phyloP scores from a whole-genome alignment of 2,888 invertebrate species.

The Heliconius charithonia region DNA sequence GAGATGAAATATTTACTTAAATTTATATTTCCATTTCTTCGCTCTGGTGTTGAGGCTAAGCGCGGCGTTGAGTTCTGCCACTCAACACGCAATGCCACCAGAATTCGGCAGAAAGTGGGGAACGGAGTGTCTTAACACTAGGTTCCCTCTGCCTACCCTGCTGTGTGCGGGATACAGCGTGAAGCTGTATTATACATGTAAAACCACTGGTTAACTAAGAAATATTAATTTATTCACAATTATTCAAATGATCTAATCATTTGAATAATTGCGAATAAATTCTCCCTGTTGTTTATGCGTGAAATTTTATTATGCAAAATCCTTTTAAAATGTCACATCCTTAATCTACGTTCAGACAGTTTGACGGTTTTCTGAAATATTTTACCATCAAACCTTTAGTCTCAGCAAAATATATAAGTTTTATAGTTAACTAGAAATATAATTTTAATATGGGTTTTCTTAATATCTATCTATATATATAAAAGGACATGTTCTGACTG shows the following conservation, averaged over 20 bases:
- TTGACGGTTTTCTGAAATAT: not conserved
- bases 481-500: too few species aligned
- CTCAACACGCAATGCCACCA: too few species aligned
- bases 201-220: conserved; percentile 29
- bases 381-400: not conserved
- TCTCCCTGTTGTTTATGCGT: conserved; percentile 32
- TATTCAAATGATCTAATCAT: conserved; percentile 38
- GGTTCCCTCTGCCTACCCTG: too few species aligned
- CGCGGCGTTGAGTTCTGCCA: too few species aligned
- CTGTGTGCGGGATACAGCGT: not conserved
- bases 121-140: too few species aligned
- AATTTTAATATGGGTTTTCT: not conserved
- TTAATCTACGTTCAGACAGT: conserved; percentile 18
- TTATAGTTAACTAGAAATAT: not conserved
- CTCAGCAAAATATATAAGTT: not conserved
- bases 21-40: too few species aligned
- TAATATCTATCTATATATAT: too few species aligned
- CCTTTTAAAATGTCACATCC: conserved; percentile 34
- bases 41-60: too few species aligned
- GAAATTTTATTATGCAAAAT: conserved; percentile 36
- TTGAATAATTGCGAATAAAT: too few species aligned
- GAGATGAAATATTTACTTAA: too few species aligned
- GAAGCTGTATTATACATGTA: too few species aligned
- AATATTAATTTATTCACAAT: conserved; percentile 39
- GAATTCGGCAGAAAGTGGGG: too few species aligned